Evolutionary conservation across 2,888 invertebrate genomes (phyloP), one percentile per base, ranked within the genome.

Genomic region (Subacronicta megacephala): DNA sequence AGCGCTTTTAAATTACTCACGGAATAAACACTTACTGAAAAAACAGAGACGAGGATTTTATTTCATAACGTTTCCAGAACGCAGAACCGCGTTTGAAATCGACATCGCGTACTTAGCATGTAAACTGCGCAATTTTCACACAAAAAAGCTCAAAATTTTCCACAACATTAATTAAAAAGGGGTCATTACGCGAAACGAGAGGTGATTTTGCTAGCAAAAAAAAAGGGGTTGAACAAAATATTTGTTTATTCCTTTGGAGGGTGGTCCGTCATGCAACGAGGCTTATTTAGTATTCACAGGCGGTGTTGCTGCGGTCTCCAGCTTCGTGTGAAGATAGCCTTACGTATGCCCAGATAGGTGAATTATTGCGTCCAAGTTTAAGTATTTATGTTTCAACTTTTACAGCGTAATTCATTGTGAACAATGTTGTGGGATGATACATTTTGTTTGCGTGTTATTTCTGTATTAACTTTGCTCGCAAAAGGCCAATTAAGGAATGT

Each of bases 131-230:
- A 45, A 29, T 59, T 67, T 46, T 33, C 52, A 41, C 56, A 60
- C 36, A 44, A 72, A 67, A 63, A 56, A 43, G 41, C 38, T 57
- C 41, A 43, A 57, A 36, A 55, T 61, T 58, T 59, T 61, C 55
- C 53, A 63, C 62, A 50, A 69, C 46, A 70, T 66, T 63, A 69
- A 74, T 72, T 75, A 72, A 69, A 75, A 62, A 60, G 50, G 23
- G 38, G 66, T 56, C 57, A 68, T 75, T 66, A 62, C 42, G 51
- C 17, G 46, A 60, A 66, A 66, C 60, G 55, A 58, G 61, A 47
- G 72, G 61, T 61, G 66, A 70, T 70, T 66, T 54, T 16, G 29
- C 45, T 55, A 18, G 43, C 29, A 58, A 58, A 72, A 59, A 58
- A 58, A 72, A 59, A 72, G 50, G 52, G 60, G 57, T 36, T 29